Percentiles rank a stretch among this genome's conserved stretches.
Evolutionary conservation across 2,888 invertebrate species (phyloP).

Genomic region (Sarcophaga rosellei): DNA sequence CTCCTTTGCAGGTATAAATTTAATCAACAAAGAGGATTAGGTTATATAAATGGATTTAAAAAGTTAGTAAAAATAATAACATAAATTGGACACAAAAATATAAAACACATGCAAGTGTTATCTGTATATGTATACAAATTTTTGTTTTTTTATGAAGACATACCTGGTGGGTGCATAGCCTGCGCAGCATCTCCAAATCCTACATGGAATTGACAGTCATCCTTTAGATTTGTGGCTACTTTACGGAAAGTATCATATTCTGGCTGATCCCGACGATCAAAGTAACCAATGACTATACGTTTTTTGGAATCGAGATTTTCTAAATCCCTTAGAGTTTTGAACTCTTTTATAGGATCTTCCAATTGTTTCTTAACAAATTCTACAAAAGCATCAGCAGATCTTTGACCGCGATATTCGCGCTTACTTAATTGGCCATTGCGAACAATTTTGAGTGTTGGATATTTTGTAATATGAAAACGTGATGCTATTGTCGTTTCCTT

Average conservation of each 20-base stretch:
- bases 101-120: slow-evolving; percentile 22
- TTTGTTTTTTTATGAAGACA: slow-evolving; percentile 59
- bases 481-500: slow-evolving; percentile 92
- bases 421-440: slow-evolving; percentile 95
- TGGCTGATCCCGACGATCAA: slow-evolving; percentile 89
- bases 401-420: slow-evolving; percentile 93
- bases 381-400: slow-evolving; percentile 94
- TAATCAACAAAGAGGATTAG: slow-evolving; percentile 38
- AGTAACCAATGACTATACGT: slow-evolving; percentile 94
- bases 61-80: slow-evolving; percentile 13
- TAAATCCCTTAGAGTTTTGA: slow-evolving; percentile 87
- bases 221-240: slow-evolving; percentile 93
- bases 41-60: slow-evolving; percentile 22
- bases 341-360: slow-evolving; percentile 91
- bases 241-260: slow-evolving; percentile 91
- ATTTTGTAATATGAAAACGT: slow-evolving; percentile 97
- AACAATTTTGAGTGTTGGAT: slow-evolving; percentile 98
- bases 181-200: slow-evolving; percentile 92
- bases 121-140: neutral
- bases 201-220: slow-evolving; percentile 97
- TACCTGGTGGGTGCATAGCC: slow-evolving; percentile 93
- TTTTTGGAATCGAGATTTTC: slow-evolving; percentile 89
- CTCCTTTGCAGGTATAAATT: slow-evolving; percentile 44
- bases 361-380: slow-evolving; percentile 94
- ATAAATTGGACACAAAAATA: slow-evolving; percentile 9